Conservation (phyloP, 2,797 vertebrate genomes). For the Parauchenoglanis punctatus region DNA sequence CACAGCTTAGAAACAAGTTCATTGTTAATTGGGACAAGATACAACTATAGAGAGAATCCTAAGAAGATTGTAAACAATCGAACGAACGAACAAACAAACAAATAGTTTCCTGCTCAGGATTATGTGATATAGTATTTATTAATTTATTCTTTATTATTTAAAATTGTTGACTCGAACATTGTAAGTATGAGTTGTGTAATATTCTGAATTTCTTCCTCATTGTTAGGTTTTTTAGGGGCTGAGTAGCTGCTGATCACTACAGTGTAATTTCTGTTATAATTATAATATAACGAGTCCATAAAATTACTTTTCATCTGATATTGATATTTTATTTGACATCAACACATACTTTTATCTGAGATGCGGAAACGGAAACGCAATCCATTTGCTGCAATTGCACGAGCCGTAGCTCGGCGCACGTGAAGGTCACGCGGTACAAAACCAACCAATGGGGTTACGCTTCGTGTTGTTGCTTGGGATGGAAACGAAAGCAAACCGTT, state of each 20-base stretch:
- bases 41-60: neutral
- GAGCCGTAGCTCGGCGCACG: neutral
- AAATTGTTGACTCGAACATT: neutral
- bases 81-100: neutral
- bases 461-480: conserved; percentile 57
- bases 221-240: neutral
- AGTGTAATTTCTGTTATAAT: neutral
- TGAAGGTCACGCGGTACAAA: conserved; percentile 39
- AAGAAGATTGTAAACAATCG: neutral
- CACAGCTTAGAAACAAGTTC: neutral
- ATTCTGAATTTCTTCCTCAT: neutral
- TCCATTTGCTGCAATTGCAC: neutral
- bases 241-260: neutral
- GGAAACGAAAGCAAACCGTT: conserved; percentile 44
- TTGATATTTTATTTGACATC: neutral
- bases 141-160: too few relatives aligned
- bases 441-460: conserved; percentile 49
- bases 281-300: neutral
- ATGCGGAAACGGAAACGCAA: neutral
- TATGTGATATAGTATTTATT: too few relatives aligned
- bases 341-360: neutral
- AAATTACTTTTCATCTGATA: neutral
- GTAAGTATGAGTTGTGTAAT: neutral
- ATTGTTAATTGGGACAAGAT: neutral
- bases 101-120: neutral